Evolutionary conservation across 2,888 invertebrate genomes (phyloP), one percentile per base, ranked within the genome.

Genomic region (Metellina segmentata): DNA sequence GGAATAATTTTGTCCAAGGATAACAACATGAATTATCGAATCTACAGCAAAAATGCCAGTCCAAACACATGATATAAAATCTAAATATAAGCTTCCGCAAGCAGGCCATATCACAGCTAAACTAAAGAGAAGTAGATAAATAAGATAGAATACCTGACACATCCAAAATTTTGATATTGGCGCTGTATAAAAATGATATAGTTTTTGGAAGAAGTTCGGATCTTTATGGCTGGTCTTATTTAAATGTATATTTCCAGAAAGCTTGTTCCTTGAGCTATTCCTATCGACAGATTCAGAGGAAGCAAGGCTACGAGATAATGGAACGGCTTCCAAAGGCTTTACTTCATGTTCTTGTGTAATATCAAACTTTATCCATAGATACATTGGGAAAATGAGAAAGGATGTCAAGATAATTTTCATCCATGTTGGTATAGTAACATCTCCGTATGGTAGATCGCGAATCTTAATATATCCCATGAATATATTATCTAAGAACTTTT

Each of bases 401-500:
- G 94, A 94, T 88, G 93, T 94, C 7, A 94, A 52, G 8, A 94
- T 78, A 1, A 94, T 87, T 94, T 95, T 95, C 48, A 95, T 91
- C 94, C 94, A 94, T 74, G 94, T 94, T 0, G 95, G 94, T 9
- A 95, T 91, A n/a, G 94, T 94, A 16, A 94, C 93, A 16, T 94
- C 89, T 2, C 94, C 94, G 94, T 94, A 94, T 86, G 94, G 94
- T 11, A 95, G 93, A 70, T 95, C 95, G 52, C 94, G 93, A 11
- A 95, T 94, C 52, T 94, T 94, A 52, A 95, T 94, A 48, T 94
- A 93, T 11, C 95, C 95, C 92, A 94, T 94, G 89, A 95, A 94
- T 79, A 95, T 94, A 75, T 95, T 94, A 16, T 95, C 95, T 16
- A 95, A 94, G 95, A 95, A 95, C 93, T 95, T 94, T 94, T 96